These are phyloP conservation scores for Crypturellus tataupa DNA, from an alignment of 2,797 vertebrate genomes.

Conservation along the genomic window DNA sequence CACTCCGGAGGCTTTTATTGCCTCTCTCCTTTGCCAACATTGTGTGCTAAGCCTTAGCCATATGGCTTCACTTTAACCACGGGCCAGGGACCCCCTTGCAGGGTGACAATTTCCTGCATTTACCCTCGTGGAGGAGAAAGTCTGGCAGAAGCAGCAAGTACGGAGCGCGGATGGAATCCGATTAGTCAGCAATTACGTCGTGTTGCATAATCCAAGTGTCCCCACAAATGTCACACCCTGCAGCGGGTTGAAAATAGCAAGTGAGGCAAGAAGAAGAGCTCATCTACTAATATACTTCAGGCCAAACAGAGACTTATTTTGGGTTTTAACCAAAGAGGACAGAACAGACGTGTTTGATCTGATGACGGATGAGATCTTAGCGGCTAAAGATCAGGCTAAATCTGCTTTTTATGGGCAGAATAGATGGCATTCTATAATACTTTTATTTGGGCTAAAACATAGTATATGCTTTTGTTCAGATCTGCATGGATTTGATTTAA, in stretches of 20 bases:
- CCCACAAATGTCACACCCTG: background rate
- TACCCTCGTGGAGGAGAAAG: background rate
- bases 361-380: background rate
- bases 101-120: background rate
- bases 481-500: background rate
- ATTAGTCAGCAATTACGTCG: background rate
- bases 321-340: background rate
- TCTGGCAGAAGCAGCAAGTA: background rate
- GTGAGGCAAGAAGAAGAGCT: background rate
- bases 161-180: background rate
- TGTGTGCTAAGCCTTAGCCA: slow-evolving; percentile 23
- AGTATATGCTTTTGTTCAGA: background rate
- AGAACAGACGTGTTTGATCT: background rate
- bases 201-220: background rate
- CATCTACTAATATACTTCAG: background rate
- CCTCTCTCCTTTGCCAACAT: slow-evolving; percentile 34
- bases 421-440: background rate
- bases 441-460: background rate
- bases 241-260: accelerated
- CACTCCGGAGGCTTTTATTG: slow-evolving; percentile 27
- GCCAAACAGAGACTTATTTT: background rate
- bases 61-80: slow-evolving; percentile 49
- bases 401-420: background rate
- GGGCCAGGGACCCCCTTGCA: background rate
- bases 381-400: background rate